phyloP scores from a whole-genome alignment of 2,888 invertebrate genomes.

The Erebia aethiops region DNA sequence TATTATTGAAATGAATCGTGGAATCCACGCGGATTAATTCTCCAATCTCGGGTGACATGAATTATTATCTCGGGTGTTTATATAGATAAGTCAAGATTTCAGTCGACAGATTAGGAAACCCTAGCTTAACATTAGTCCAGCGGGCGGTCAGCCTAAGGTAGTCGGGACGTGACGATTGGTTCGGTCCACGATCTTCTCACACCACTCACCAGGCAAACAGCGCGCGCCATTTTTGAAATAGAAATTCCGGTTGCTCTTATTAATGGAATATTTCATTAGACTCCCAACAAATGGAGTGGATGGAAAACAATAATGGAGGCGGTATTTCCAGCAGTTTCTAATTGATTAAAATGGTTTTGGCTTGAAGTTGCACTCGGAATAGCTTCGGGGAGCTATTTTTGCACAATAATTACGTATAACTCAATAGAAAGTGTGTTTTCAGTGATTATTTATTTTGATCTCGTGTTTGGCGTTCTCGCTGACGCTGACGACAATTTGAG shows the following conservation, averaged over 20 bases:
- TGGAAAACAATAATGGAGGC: neutral
- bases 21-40: too few species aligned
- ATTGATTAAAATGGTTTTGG: conserved; percentile 2
- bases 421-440: too few species aligned
- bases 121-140: neutral
- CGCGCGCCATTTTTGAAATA: conserved; percentile 22
- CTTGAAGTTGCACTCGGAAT: neutral
- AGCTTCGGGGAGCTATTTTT: neutral
- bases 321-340: neutral
- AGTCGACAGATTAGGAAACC: too few species aligned
- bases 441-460: too few species aligned
- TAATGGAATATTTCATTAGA: conserved; percentile 29
- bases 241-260: conserved; percentile 15
- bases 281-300: neutral
- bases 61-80: too few species aligned
- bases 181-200: neutral
- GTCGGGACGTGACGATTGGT: conserved; percentile 34
- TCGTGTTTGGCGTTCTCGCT: too few species aligned
- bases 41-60: too few species aligned
- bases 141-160: neutral
- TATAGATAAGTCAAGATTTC: too few species aligned
- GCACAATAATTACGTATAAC: neutral
- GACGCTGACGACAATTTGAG: too few species aligned
- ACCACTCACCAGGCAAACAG: conserved; percentile 8
- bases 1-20: too few species aligned